Evolutionary conservation across 2,113 vertebrate genomes (phyloP), one percentile per base, ranked within the genome.

Genomic region (Alligator mississippiensis): DNA sequence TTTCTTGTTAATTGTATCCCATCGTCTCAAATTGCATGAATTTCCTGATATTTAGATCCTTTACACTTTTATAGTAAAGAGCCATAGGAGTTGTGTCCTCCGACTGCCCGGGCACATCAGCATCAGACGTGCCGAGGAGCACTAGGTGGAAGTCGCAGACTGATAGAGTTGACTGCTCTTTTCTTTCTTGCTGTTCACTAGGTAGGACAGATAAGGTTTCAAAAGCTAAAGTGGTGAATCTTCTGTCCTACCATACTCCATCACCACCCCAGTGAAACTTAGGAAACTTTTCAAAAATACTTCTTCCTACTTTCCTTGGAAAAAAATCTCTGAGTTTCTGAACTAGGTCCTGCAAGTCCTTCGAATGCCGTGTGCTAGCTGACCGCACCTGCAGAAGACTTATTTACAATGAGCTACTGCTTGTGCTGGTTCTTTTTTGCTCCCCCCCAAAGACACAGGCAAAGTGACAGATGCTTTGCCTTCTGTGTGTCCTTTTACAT

Each of bases 111-210:
- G 47, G 47, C 7, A 47, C 47, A 47, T 47, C 3, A 47, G 47
- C 47, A 47, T 47, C 3, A 47, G 47, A 47, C 7, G 8, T 47
- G 47, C 47, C 47, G 8, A 47, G 47, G 47, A 47, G 47, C 47
- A 47, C 47, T 47, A 34, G 11, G 10, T 70, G 30, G 18, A 70
- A 47, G 47, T 9, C 9, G 38, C 38, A 38, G 38, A 59, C 2
- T 1, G 0, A 4, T 55, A 3, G 10, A 61, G 1, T 19, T 14
- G 28, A 55, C 28, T 6, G 4, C 13, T 2, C 3, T 2, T 28
- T 30, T 9, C 11, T 47, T 25, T 19, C 22, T 61, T 16, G 0
- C 1, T 1, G 25, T 2, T 1, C 2, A 0, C 34, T 9, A 5
- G 18, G 1, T 8, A 22, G 30, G 18, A 2, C 12, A 1, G 47